A percentile compares a stretch with the other conserved stretches of the same genome.
These are phyloP conservation scores for Mus pahari DNA, from an alignment of 2,113 vertebrate species.

Conservation along the genomic window DNA sequence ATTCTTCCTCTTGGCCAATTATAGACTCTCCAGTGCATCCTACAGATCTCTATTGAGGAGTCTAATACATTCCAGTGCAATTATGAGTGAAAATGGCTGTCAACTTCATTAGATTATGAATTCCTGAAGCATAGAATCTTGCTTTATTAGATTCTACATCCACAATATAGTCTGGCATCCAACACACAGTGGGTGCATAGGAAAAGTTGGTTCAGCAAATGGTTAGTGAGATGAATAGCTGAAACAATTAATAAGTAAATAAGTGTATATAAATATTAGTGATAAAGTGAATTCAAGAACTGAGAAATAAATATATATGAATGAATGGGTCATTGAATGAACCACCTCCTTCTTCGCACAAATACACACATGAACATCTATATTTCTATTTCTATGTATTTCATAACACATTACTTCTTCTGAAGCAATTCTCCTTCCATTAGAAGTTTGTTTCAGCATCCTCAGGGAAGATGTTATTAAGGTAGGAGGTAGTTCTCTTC, in stretches of 20 bases:
- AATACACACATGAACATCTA: not conserved
- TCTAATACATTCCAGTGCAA: not conserved
- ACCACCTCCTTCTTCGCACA: not conserved
- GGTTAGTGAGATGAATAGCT: not conserved
- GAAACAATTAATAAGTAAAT: not conserved
- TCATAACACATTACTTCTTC: slow-evolving; percentile 17
- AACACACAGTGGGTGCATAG: not conserved
- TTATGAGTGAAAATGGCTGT: not conserved
- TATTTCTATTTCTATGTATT: not conserved
- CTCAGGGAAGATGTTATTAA: not conserved
- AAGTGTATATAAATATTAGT: slow-evolving; percentile 1
- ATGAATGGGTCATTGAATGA: slow-evolving; percentile 25
- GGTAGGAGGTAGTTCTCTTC: not conserved
- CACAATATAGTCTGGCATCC: not conserved
- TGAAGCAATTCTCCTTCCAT: not conserved
- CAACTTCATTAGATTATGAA: not conserved
- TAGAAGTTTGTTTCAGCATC: not conserved
- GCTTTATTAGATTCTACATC: not conserved
- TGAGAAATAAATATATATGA: slow-evolving; percentile 32
- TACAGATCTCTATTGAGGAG: not conserved
- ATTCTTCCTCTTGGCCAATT: not conserved
- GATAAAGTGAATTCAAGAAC: slow-evolving; percentile 36
- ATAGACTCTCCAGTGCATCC: not conserved
- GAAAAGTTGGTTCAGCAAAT: slow-evolving; percentile 10
- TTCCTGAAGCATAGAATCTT: slow-evolving; percentile 35